phyloP scores from a whole-genome alignment of 2,113 vertebrate species.

The Peromyscus leucopus region DNA sequence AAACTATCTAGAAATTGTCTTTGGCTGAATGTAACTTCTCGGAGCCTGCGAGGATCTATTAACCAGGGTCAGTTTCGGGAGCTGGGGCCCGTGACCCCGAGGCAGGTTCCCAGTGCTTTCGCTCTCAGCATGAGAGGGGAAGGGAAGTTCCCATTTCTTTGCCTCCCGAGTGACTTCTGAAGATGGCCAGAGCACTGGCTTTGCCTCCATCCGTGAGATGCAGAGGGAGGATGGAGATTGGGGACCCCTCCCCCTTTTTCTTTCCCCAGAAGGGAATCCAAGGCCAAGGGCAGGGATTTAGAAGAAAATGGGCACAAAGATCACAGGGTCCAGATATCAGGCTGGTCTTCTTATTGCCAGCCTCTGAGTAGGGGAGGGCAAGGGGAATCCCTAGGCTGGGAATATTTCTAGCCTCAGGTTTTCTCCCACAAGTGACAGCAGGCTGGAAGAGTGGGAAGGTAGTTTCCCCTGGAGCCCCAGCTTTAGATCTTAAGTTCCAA shows the following conservation, averaged over 20 bases:
- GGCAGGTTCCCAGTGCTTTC: not conserved
- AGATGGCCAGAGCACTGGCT: not conserved
- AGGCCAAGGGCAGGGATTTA: not conserved
- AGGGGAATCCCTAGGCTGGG: no score
- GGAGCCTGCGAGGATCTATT: not conserved
- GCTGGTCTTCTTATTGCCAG: not conserved
- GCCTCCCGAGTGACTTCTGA: not conserved
- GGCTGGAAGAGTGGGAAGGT: not conserved
- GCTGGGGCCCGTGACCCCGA: not conserved
- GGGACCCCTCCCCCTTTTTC: not conserved
- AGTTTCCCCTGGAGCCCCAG: not conserved
- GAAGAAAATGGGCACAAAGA: not conserved
- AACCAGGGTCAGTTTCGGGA: not conserved
- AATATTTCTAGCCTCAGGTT: not conserved
- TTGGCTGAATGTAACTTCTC: not conserved
- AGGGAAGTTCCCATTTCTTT: not conserved
- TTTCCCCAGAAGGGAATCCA: not conserved
- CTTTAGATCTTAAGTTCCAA: not conserved
- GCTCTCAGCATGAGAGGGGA: not conserved
- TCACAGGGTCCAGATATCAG: fast-evolving
- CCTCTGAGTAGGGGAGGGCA: not conserved
- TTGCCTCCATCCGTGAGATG: not conserved
- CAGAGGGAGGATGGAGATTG: not conserved
- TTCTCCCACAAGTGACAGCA: not conserved
- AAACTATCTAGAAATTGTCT: not conserved